Conservation (phyloP, 2,888 invertebrate genomes). For the Brassicogethes aeneus region DNA sequence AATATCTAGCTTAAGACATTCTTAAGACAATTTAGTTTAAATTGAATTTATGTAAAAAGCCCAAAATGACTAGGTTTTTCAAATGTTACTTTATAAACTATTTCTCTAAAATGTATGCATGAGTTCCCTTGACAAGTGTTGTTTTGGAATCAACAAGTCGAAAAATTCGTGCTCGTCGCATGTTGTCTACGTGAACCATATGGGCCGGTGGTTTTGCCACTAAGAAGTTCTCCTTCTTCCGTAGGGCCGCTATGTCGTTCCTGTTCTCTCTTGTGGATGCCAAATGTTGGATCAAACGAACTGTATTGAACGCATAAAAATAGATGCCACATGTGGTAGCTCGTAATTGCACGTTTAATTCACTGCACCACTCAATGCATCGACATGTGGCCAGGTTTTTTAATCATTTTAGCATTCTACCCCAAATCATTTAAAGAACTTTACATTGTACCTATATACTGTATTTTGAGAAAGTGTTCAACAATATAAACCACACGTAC, state of each 20-base stretch:
- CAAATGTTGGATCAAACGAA: constrained; percentile 37
- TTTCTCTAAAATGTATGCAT: too few species aligned
- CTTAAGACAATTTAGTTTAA: too few species aligned
- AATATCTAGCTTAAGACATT: too few species aligned
- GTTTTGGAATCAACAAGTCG: background rate
- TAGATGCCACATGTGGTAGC: constrained; percentile 36
- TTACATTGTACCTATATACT: too few species aligned
- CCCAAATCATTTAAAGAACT: too few species aligned
- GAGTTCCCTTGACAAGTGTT: background rate
- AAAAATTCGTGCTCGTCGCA: background rate
- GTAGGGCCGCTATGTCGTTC: constrained; percentile 19
- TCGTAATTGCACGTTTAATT: constrained; percentile 33
- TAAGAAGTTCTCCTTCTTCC: constrained; percentile 26
- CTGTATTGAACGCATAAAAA: constrained; percentile 32
- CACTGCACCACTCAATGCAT: constrained; percentile 15
- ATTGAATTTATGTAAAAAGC: too few species aligned
- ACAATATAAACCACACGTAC: too few species aligned
- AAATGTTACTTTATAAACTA: too few species aligned
- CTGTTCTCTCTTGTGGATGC: constrained; percentile 29
- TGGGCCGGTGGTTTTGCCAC: constrained; percentile 26
- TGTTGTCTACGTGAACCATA: constrained; percentile 17
- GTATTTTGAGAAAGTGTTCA: too few species aligned
- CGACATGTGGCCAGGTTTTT: constrained; percentile 27
- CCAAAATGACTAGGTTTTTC: too few species aligned
- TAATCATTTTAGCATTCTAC: too few species aligned